A percentile compares a stretch with the other conserved stretches of the same genome.
phyloP scores from a whole-genome alignment of 2,113 vertebrate genomes.

The Grammomys dolichurus region DNA sequence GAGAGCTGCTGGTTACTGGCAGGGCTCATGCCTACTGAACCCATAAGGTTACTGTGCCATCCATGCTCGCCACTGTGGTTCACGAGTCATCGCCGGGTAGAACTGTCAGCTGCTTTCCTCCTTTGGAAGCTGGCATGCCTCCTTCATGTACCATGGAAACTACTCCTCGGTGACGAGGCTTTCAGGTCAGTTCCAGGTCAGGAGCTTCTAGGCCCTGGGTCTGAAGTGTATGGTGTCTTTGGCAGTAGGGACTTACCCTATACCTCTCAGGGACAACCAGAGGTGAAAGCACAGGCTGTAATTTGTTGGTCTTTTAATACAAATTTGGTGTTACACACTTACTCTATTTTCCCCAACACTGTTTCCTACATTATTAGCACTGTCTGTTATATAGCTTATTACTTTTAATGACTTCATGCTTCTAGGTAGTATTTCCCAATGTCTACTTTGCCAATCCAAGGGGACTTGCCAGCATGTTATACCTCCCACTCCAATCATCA shows the following conservation, averaged over 20 bases:
- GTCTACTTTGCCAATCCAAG: constrained; percentile 29
- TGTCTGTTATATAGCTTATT: neutral
- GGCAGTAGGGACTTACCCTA: neutral
- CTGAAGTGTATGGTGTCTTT: neutral
- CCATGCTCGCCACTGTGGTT: neutral
- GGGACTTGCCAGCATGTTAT: neutral
- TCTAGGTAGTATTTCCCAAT: constrained; percentile 30
- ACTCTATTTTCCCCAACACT: constrained; percentile 1
- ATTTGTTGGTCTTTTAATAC: neutral
- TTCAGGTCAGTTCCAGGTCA: neutral
- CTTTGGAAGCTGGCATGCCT: neutral
- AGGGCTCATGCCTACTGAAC: neutral
- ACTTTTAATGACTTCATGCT: constrained; percentile 30
- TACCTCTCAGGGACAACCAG: neutral
- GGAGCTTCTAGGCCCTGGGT: neutral
- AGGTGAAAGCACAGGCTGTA: neutral
- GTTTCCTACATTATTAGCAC: neutral
- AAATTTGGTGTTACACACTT: constrained; percentile 6
- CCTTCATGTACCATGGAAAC: neutral
- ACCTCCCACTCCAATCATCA: neutral
- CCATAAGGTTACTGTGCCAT: neutral
- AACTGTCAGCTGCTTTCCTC: neutral
- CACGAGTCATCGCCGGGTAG: neutral
- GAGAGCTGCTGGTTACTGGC: neutral
- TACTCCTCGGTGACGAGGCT: neutral